Conservation (phyloP, 2,113 vertebrate species). For the Poicephalus gulielmi region DNA sequence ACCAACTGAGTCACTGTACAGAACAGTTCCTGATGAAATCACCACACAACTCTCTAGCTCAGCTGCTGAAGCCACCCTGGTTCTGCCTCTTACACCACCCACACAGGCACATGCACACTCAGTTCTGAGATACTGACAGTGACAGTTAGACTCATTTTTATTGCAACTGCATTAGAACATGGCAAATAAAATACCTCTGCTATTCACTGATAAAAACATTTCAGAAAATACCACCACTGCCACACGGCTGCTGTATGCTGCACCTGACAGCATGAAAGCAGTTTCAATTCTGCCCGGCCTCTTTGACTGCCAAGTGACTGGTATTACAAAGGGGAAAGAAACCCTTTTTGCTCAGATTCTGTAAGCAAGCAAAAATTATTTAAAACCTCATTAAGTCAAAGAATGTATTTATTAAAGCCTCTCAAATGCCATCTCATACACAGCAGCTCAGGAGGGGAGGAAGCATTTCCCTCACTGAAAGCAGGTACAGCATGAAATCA, state of each 20-base stretch:
- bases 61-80: background rate
- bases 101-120: background rate
- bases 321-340: background rate
- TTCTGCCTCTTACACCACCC: background rate
- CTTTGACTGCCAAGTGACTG: background rate
- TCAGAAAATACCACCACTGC: background rate
- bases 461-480: background rate
- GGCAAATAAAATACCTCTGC: conserved; percentile 6
- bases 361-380: background rate
- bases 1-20: background rate
- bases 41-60: background rate
- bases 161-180: background rate
- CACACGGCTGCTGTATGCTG: background rate
- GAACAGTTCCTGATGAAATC: background rate
- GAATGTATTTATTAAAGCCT: background rate
- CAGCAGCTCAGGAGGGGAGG: background rate
- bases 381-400: background rate
- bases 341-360: background rate
- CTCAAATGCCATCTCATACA: background rate
- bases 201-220: background rate
- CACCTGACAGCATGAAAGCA: conserved; percentile 1
- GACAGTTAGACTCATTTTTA: background rate
- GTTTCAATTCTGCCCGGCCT: background rate
- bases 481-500: background rate
- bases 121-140: background rate